Evolutionary conservation across 2,113 vertebrate genomes (phyloP), one percentile per base, ranked within the genome.

Genomic region (Percina caprodes): DNA sequence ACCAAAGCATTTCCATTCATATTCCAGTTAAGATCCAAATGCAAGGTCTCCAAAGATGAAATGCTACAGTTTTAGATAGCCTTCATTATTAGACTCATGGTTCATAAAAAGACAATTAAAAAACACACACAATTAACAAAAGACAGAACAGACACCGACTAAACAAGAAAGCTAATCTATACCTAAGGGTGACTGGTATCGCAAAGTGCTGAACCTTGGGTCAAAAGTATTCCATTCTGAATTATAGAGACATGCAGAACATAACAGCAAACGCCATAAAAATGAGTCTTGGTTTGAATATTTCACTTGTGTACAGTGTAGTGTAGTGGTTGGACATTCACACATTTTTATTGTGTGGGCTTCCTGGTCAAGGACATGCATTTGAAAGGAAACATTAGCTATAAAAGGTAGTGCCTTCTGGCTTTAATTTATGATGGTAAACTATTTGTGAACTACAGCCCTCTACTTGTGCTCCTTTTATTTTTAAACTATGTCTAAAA

Each of bases 1-100:
- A 14, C 24, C 9, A 63, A 39, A 74, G 6, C 66, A 70, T 39
- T 70, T 72, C n/a, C 42, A 72, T 67, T 59, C 60, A 3, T 68
- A 55, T 65, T 49, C 33, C 45, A 48, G 11, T 21, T 14, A 69
- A 77, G 14, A 30, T 13, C 16, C 16, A 26, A n/a, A 30, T 1
- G 0, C 7, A 67, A 26, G 13, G 23, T 26, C 16, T 42, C 9
- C 4, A 62, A 51, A 51, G 6, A 49, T 48, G 1, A 11, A 35
- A 58, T 48, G 24, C 39, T 51, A 16, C 51, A 77, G 51, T 21
- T 4, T 30, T 30, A 30, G 26, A 30, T 30, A 30, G 30, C 30
- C 30, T 30, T 30, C 30, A 30, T 30, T 30, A 30, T 30, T 30
- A 30, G 30, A 30, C 30, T 30, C 30, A 30, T 30, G 4, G 30